Percentiles rank a stretch among this genome's conserved stretches.
These are phyloP conservation scores for Urocyon cinereoargenteus DNA, from an alignment of 2,797 vertebrate species.

Conservation along the genomic window DNA sequence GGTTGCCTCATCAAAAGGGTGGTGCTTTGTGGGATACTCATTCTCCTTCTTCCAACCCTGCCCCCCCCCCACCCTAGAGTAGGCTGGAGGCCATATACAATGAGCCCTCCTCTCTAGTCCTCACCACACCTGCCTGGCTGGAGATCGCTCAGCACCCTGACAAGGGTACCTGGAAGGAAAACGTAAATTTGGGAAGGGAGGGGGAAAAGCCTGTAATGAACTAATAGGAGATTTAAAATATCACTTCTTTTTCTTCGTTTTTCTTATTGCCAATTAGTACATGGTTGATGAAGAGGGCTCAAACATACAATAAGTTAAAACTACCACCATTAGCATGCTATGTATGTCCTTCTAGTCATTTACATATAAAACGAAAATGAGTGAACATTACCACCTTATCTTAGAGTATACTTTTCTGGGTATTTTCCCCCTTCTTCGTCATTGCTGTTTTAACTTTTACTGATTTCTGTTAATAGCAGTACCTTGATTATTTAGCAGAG, in stretches of 20 bases:
- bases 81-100: not conserved
- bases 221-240: not conserved
- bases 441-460: not conserved
- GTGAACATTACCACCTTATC: not conserved
- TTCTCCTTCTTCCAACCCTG: not conserved
- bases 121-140: not conserved
- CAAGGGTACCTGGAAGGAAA: not conserved
- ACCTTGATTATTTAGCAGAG: not conserved
- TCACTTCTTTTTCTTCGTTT: not conserved
- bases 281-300: not conserved
- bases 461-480: not conserved
- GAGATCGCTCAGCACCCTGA: not conserved
- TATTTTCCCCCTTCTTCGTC: not conserved
- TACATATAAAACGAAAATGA: not conserved
- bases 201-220: not conserved
- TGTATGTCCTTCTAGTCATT: not conserved
- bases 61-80: fast-evolving
- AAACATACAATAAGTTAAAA: not conserved
- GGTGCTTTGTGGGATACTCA: not conserved
- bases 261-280: not conserved
- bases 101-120: not conserved
- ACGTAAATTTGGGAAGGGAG: not conserved
- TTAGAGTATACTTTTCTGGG: not conserved
- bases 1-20: not conserved
- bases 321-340: not conserved